Evolutionary conservation across 1,140 invertebrate genomes (phyloP).

Genomic region (Wiebesia pumilae): DNA sequence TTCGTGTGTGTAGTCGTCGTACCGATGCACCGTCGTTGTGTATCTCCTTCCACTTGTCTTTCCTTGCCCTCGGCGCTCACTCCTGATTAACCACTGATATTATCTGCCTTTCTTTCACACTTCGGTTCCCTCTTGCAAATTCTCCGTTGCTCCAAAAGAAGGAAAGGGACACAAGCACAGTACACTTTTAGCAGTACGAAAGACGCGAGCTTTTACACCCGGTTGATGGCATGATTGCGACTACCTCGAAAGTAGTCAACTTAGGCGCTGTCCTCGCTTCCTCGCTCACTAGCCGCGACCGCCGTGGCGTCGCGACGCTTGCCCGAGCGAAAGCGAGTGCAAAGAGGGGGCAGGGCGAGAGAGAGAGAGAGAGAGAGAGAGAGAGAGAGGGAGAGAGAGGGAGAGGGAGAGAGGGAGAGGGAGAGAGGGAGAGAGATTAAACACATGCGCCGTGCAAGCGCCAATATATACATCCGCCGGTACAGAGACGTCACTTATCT

Average conservation of each 20-base stretch:
- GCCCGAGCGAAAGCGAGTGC: neutral
- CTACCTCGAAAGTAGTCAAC: slow-evolving; percentile 59
- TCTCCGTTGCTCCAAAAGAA: neutral
- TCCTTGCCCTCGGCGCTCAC: neutral
- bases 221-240: slow-evolving; percentile 73
- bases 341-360: neutral
- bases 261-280: slow-evolving; percentile 60
- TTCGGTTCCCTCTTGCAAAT: neutral
- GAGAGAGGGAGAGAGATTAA: neutral
- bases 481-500: slow-evolving; percentile 3
- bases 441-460: slow-evolving; percentile 63
- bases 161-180: neutral
- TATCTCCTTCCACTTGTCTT: neutral
- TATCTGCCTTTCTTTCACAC: neutral
- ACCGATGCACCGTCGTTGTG: neutral
- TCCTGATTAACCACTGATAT: neutral
- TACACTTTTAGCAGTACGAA: slow-evolving; percentile 24
- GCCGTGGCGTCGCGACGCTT: slow-evolving; percentile 50
- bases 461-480: slow-evolving; percentile 44
- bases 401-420: too few species aligned
- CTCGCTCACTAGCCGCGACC: slow-evolving; percentile 55
- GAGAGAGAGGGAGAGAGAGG: neutral
- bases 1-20: slow-evolving; percentile 22
- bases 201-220: slow-evolving; percentile 62
- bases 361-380: neutral